These are phyloP conservation scores for Drosophila ohnishii DNA, from an alignment of 1,140 invertebrate species.

Conservation along the genomic window DNA sequence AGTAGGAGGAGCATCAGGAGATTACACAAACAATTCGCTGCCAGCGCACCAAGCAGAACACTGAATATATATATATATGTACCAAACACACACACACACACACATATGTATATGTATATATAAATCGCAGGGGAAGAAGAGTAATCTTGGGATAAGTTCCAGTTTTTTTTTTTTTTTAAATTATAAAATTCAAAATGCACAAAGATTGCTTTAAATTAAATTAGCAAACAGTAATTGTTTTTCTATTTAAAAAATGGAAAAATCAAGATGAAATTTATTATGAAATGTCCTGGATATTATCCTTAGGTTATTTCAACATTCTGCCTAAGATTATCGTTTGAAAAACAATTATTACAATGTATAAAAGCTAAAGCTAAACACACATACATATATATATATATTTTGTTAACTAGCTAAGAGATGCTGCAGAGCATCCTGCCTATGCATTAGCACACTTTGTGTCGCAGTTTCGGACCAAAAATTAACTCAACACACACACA, in stretches of 20 bases:
- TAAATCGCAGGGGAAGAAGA: neutral
- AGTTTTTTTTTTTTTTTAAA: neutral
- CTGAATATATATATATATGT: conserved; percentile 15
- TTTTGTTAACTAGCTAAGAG: conserved; percentile 69
- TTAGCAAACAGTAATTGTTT: neutral
- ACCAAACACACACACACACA: conserved; percentile 4
- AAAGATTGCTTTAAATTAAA: neutral
- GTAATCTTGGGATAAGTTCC: conserved; percentile 32
- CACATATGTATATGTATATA: conserved; percentile 9
- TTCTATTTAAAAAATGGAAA: conserved; percentile 9
- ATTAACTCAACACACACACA: neutral
- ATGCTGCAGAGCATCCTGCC: conserved; percentile 25
- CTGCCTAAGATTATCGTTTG: neutral
- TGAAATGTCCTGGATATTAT: conserved; percentile 7
- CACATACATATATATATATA: conserved; percentile 37
- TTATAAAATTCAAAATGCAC: neutral
- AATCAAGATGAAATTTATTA: neutral
- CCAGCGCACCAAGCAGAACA: conserved; percentile 42
- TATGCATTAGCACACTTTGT: conserved; percentile 35
- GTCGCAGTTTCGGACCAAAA: conserved; percentile 50
- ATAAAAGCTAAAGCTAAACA: conserved; percentile 31
- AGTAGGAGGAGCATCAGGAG: conserved; percentile 31
- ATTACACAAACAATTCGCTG: conserved; percentile 40
- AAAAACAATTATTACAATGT: conserved; percentile 10
- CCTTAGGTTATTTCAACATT: neutral